Conservation (phyloP, 1,140 invertebrate genomes). For the Ptiloglossa arizonensis region DNA sequence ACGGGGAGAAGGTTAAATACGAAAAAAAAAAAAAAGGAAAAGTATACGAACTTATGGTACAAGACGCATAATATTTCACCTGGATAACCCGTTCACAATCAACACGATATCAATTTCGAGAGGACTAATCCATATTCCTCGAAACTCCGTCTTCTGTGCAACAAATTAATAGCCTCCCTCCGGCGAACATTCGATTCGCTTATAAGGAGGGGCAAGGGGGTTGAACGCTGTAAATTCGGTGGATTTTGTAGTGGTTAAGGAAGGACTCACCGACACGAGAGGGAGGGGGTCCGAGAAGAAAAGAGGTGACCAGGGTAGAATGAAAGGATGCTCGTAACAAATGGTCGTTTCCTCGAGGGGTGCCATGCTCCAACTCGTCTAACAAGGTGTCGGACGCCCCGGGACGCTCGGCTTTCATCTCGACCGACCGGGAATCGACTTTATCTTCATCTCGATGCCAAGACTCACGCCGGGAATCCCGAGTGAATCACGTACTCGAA, state of each 20-base stretch:
- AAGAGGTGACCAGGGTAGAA: slow-evolving; percentile 55
- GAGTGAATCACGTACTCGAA: slow-evolving; percentile 75
- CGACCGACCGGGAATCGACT: slow-evolving; percentile 75
- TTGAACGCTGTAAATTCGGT: slow-evolving; percentile 40
- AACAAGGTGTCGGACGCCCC: slow-evolving; percentile 79
- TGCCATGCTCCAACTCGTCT: slow-evolving; percentile 75
- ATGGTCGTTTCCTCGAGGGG: slow-evolving; percentile 77
- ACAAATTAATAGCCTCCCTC: background rate
- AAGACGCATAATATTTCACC: too few species aligned
- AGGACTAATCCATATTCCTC: background rate
- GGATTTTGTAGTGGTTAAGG: slow-evolving; percentile 36
- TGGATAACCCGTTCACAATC: background rate
- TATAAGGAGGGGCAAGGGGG: background rate
- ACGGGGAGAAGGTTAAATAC: background rate
- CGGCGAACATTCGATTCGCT: slow-evolving; percentile 10
- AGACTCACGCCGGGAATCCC: slow-evolving; percentile 66
- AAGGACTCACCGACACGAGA: slow-evolving; percentile 16
- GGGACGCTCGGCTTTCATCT: slow-evolving; percentile 77
- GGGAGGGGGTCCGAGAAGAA: slow-evolving; percentile 12
- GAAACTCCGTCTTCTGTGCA: background rate
- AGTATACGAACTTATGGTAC: background rate
- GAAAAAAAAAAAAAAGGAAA: too few species aligned
- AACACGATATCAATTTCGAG: background rate
- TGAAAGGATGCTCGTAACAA: slow-evolving; percentile 73
- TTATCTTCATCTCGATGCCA: slow-evolving; percentile 76